Evolutionary conservation across 2,888 invertebrate genomes (phyloP).

Genomic region (Taenaris catops): DNA sequence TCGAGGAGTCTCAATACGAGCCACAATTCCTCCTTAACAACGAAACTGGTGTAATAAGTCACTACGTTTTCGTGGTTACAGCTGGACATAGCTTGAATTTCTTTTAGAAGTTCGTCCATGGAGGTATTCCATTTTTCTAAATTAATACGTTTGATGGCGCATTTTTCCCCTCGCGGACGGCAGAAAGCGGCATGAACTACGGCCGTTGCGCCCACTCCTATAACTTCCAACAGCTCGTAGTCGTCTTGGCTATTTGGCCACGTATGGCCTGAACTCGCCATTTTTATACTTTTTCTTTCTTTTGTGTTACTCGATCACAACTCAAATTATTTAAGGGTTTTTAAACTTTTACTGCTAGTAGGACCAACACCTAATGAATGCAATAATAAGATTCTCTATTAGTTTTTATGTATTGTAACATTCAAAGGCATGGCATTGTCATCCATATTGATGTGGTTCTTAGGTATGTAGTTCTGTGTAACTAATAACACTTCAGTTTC

Average conservation of each 20-base stretch:
- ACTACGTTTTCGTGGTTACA: slow-evolving; percentile 99
- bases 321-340: slow-evolving; percentile 27
- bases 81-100: slow-evolving; percentile 98
- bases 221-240: slow-evolving; percentile 96
- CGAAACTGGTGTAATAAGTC: slow-evolving; percentile 99
- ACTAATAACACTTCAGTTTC: slow-evolving; percentile 32
- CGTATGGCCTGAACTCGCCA: slow-evolving; percentile 63
- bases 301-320: too few relatives aligned
- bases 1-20: slow-evolving; percentile 97
- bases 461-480: slow-evolving; percentile 47
- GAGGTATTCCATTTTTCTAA: slow-evolving; percentile 99
- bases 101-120: slow-evolving; percentile 97
- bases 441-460: slow-evolving; percentile 61
- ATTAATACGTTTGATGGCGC: slow-evolving; percentile 99
- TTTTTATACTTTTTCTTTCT: slow-evolving; percentile 27
- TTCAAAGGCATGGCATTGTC: slow-evolving; percentile 38
- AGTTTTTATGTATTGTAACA: slow-evolving; percentile 26
- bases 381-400: slow-evolving; percentile 28
- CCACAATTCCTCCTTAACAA: slow-evolving; percentile 98
- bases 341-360: slow-evolving; percentile 57
- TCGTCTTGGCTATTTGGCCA: slow-evolving; percentile 98
- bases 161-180: slow-evolving; percentile 95
- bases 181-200: slow-evolving; percentile 98
- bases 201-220: slow-evolving; percentile 98
- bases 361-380: slow-evolving; percentile 47